phyloP scores from a whole-genome alignment of 2,797 vertebrate genomes.

The Zonotrichia albicollis region DNA sequence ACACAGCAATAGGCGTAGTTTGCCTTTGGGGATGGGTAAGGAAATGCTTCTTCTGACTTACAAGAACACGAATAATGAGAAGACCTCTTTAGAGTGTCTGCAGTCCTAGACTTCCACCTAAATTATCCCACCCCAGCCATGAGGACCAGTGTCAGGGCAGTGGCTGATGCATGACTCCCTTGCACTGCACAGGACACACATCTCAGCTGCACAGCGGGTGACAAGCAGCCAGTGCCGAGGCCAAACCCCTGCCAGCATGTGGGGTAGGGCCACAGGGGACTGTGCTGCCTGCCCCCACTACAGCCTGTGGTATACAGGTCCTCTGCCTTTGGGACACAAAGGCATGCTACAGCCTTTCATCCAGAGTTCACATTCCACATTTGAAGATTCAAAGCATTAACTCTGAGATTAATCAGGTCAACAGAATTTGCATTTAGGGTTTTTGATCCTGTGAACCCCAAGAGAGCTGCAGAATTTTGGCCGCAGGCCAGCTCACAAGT shows the following conservation, averaged over 20 bases:
- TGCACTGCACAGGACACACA: neutral
- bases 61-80: neutral
- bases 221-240: neutral
- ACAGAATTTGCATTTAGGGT: neutral
- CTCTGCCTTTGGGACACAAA: neutral
- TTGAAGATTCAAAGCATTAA: neutral
- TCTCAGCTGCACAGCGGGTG: neutral
- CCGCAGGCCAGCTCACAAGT: neutral
- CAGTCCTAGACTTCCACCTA: neutral
- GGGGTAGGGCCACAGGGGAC: neutral
- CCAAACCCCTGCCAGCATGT: rapidly evolving
- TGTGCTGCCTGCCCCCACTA: rapidly evolving
- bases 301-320: rapidly evolving
- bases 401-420: neutral
- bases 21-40: neutral
- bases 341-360: neutral
- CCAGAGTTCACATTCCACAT: neutral
- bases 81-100: neutral
- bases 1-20: neutral
- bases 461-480: neutral
- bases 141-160: neutral
- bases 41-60: neutral
- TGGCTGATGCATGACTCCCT: neutral
- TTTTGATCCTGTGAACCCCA: neutral
- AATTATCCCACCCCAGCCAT: neutral